These are phyloP conservation scores for Philypnodon macrostomus DNA, from an alignment of 2,797 vertebrate species.

Conservation along the genomic window DNA sequence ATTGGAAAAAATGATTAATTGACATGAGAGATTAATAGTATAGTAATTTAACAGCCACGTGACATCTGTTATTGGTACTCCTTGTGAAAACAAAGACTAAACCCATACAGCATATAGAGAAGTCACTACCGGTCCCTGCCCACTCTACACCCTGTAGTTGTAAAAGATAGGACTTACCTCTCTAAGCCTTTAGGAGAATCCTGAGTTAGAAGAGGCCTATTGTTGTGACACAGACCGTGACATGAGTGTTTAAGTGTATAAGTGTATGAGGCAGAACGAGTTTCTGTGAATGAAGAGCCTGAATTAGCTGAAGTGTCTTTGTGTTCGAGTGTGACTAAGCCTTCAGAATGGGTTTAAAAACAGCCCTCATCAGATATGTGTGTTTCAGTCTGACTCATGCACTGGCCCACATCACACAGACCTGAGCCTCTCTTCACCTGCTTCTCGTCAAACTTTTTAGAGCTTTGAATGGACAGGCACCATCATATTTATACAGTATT, in stretches of 20 bases:
- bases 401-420: neutral
- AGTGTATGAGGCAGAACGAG: constrained; percentile 27
- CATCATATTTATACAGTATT: too few relatives aligned
- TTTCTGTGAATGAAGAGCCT: constrained; percentile 22
- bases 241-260: neutral
- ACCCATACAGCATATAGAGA: constrained; percentile 4
- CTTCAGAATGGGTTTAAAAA: neutral
- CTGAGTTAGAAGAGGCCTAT: constrained; percentile 15
- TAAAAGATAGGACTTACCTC: neutral
- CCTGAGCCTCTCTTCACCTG: constrained; percentile 13
- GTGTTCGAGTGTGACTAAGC: constrained; percentile 2
- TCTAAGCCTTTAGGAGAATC: constrained; percentile 5
- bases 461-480: too few relatives aligned
- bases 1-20: too few relatives aligned
- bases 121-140: too few relatives aligned
- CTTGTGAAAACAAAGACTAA: too few relatives aligned
- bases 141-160: too few relatives aligned
- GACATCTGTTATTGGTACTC: too few relatives aligned
- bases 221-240: constrained; percentile 3
- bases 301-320: constrained; percentile 21
- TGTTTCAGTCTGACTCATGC: neutral
- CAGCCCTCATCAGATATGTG: too few relatives aligned
- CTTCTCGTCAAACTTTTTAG: too few relatives aligned
- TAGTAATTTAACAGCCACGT: too few relatives aligned
- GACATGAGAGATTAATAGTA: too few relatives aligned